These are phyloP conservation scores for Atrina japonica DNA, from an alignment of 2,888 invertebrate species.

Conservation along the genomic window DNA sequence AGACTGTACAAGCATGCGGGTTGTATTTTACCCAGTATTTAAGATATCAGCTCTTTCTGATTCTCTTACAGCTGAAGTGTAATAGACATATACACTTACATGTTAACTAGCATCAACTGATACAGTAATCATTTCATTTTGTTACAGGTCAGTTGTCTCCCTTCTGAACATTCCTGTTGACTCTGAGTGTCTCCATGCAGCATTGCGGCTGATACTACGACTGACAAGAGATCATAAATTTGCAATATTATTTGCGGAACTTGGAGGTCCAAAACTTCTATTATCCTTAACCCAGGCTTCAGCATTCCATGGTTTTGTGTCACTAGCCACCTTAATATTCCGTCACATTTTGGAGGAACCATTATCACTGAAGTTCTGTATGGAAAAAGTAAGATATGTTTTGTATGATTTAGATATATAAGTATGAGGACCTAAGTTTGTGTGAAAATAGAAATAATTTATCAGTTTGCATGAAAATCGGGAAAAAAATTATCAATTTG, in stretches of 20 bases:
- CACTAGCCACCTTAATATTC: constrained; percentile 88
- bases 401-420: not conserved
- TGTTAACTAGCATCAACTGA: too few relatives aligned
- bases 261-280: constrained; percentile 88
- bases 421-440: too few relatives aligned
- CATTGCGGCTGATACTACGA: constrained; percentile 88
- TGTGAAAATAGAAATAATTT: too few relatives aligned
- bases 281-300: constrained; percentile 87
- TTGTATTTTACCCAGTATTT: too few relatives aligned
- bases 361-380: constrained; percentile 86
- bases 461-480: too few relatives aligned
- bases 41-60: too few relatives aligned
- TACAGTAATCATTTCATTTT: too few relatives aligned
- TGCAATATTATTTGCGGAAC: constrained; percentile 87
- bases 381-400: constrained; percentile 86
- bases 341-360: constrained; percentile 91
- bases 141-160: constrained; percentile 84
- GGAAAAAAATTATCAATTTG: too few relatives aligned
- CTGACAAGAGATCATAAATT: constrained; percentile 88
- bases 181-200: constrained; percentile 89
- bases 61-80: too few relatives aligned
- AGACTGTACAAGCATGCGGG: too few relatives aligned
- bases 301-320: constrained; percentile 88
- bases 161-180: constrained; percentile 87
- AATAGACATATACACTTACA: too few relatives aligned